Percentiles rank a stretch among this genome's conserved stretches.
phyloP scores from a whole-genome alignment of 2,888 invertebrate species.

The Agrochola lota region DNA sequence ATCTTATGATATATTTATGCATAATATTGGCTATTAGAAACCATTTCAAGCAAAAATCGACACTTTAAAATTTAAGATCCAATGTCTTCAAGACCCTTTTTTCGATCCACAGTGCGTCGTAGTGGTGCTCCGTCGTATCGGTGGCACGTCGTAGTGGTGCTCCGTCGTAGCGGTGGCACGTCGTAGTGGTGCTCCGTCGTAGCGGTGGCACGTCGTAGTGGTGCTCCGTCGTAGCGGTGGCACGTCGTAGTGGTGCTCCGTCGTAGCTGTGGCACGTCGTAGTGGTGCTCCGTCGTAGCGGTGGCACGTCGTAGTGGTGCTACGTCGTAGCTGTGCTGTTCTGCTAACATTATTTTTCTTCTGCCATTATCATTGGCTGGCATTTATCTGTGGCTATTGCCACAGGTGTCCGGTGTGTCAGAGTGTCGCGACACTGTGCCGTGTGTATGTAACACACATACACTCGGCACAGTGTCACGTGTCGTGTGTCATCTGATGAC shows the following conservation, averaged over 20 bases:
- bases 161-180: background rate
- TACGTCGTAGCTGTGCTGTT: background rate
- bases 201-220: rapidly evolving
- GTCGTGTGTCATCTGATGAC: background rate
- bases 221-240: too few species aligned
- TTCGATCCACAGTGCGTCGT: too few species aligned
- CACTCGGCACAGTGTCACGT: background rate
- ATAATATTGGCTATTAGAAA: too few species aligned
- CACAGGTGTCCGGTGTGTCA: background rate
- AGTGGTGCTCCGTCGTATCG: too few species aligned
- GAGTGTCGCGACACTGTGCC: background rate
- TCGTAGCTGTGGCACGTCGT: background rate
- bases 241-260: background rate
- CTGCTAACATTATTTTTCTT: background rate
- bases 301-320: too few species aligned
- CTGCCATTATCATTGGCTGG: background rate
- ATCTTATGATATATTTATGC: too few species aligned
- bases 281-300: background rate
- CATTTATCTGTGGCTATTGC: background rate
- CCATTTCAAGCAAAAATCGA: too few species aligned
- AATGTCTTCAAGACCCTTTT: too few species aligned
- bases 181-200: background rate
- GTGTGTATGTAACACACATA: background rate
- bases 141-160: too few species aligned
- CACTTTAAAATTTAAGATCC: too few species aligned